Evolutionary conservation across 2,113 vertebrate species (phyloP).

Genomic region (Zosterops japonicus): DNA sequence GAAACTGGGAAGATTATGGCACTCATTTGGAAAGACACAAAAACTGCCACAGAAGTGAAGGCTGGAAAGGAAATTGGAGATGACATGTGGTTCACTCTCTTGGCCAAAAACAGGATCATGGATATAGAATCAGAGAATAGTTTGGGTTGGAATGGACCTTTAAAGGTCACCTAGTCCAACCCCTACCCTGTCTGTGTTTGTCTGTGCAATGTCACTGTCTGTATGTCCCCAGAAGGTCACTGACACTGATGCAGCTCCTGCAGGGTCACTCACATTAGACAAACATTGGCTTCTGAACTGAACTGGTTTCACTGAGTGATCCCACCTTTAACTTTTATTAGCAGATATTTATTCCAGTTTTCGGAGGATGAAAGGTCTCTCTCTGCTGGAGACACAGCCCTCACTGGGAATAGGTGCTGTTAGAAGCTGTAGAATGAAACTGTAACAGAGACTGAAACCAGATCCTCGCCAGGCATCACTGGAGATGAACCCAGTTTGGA

Average conservation of each 20-base stretch:
- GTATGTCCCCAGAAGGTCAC: neutral
- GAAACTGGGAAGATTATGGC: neutral
- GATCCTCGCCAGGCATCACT: neutral
- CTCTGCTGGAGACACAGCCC: rapidly evolving
- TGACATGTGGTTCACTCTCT: rapidly evolving
- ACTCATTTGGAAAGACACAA: neutral
- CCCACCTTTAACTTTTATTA: neutral
- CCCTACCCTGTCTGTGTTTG: neutral
- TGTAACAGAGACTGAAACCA: neutral
- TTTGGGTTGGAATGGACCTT: neutral
- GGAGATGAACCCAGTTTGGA: neutral
- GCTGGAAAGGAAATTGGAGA: neutral
- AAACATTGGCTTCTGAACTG: neutral
- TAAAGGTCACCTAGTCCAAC: neutral
- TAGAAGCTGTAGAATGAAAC: too few species aligned
- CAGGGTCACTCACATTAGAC: rapidly evolving
- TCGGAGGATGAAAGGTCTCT: neutral
- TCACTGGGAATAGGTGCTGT: neutral
- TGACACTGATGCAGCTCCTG: neutral
- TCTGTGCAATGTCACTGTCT: neutral
- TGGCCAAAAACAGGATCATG: neutral
- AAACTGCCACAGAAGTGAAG: neutral
- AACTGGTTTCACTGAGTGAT: neutral
- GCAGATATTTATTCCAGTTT: neutral
- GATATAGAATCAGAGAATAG: neutral